phyloP scores from a whole-genome alignment of 2,113 vertebrate genomes.

The Pomatorhinus ruficollis region DNA sequence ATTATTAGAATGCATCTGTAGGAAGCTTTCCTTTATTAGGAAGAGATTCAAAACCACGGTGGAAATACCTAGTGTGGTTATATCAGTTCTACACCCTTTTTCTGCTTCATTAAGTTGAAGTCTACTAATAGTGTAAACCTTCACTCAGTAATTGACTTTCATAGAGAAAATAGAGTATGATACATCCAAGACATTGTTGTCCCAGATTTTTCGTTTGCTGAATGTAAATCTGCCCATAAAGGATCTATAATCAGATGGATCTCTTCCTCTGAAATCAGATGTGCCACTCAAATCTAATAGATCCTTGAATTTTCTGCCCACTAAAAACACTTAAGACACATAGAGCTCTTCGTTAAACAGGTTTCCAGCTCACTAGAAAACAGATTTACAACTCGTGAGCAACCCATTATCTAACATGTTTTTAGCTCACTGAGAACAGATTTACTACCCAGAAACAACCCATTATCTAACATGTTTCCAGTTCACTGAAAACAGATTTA shows the following conservation, averaged over 20 bases:
- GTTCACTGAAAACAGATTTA: conserved; percentile 83
- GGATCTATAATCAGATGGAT: background rate
- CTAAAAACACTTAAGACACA: conserved; percentile 47
- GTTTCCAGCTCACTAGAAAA: conserved; percentile 69
- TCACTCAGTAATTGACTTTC: background rate
- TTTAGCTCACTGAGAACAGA: conserved; percentile 76
- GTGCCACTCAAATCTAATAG: background rate
- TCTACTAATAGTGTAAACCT: background rate
- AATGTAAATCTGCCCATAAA: background rate
- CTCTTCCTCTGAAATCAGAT: conserved; percentile 28
- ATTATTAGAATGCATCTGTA: background rate
- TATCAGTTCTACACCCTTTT: background rate
- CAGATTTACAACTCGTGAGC: conserved; percentile 72
- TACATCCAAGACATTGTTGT: background rate
- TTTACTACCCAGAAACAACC: conserved; percentile 76
- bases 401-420: conserved; percentile 70
- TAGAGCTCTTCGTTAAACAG: conserved; percentile 58
- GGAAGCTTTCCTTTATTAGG: background rate
- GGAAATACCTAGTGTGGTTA: background rate
- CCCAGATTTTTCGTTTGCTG: background rate
- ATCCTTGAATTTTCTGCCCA: background rate
- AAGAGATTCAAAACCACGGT: background rate
- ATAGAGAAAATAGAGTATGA: background rate
- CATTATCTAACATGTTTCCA: conserved; percentile 78
- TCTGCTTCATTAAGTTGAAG: background rate